Base-by-base conservation (phyloP, 1,140 invertebrate genomes). In the Drosophila pachea region DNA sequence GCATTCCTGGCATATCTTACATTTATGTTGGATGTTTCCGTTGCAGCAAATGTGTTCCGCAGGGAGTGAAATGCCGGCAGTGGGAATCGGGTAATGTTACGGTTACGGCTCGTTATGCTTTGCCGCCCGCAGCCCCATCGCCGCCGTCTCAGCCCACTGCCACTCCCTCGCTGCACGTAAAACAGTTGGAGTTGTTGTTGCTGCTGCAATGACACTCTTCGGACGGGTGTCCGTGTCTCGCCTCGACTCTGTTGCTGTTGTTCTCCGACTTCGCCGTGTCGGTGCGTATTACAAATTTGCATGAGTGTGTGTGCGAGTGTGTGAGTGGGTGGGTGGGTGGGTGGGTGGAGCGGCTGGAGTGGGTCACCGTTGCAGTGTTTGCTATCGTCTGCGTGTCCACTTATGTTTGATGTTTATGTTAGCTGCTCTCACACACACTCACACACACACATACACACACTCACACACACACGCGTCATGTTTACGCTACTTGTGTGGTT, bases 21-120 rank as follows among this genome's bases (percentile, higher is more conserved):
- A 86, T 86, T 86, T 86, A 86, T 86, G 81, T 74, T 86, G 76
- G 70, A 86, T 86, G 81, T 81, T 86, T 86, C 81, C 81, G 81
- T 86, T 86, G 81, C 81, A 86, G 76, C 81, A 79, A 76, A 79
- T 83, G 82, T 67, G 60, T 67, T 60, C 54, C 48, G 50, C 55
- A 54, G 59, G 64, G 62, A 68, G 35, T 32, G 35, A 38, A 63
- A 58, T 54, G 38, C 56, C 32, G 48, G 45, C 59, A 60, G 52
- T 66, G 76, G 60, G 71, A 71, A 64, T 79, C 76, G 76, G 74
- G 76, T 86, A 81, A 86, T 79, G 76, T 86, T 83, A 83, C 76
- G 71, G 81, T 86, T 86, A 86, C 74, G 81, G 82, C 81, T 86
- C 81, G 81, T 86, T 86, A 86, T 86, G 76, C 74, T 77, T 73